phyloP scores from a whole-genome alignment of 2,797 vertebrate genomes.

The Gambelia wislizenii region DNA sequence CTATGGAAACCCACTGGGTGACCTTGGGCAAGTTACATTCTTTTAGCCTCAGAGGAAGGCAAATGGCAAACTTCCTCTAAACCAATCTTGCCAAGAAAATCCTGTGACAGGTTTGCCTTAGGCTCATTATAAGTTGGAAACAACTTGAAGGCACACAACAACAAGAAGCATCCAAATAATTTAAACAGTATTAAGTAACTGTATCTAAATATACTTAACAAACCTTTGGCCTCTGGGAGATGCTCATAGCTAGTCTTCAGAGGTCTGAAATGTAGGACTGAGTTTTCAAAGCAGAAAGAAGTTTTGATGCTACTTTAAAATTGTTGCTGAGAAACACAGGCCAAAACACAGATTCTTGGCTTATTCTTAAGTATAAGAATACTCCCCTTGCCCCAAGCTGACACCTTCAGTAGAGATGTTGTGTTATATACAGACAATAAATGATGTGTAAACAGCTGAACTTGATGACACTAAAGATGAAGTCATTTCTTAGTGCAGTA shows the following conservation, averaged over 20 bases:
- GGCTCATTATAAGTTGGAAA: too few species aligned
- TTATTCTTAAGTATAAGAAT: slow-evolving; percentile 27
- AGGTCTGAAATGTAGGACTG: not conserved
- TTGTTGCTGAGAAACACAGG: not conserved
- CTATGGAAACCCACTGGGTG: too few species aligned
- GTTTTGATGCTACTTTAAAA: not conserved
- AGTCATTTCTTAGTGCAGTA: slow-evolving; percentile 63
- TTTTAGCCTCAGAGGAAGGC: too few species aligned
- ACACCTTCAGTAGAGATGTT: not conserved
- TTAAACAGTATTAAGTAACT: not conserved
- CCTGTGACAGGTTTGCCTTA: too few species aligned
- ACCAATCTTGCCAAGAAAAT: too few species aligned
- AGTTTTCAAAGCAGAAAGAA: slow-evolving; percentile 14
- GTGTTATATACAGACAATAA: slow-evolving; percentile 23
- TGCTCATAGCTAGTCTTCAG: not conserved
- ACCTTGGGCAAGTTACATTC: too few species aligned
- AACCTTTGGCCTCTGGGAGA: not conserved
- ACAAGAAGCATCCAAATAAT: not conserved
- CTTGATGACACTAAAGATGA: slow-evolving; percentile 64
- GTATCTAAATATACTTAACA: not conserved
- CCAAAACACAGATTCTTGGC: not conserved
- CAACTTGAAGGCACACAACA: too few species aligned
- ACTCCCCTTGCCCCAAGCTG: slow-evolving; percentile 2
- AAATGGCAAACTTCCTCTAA: too few species aligned
- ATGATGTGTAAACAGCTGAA: slow-evolving; percentile 59